Evolutionary conservation across 92 coral and sea anemone genomes (phyloP).

Genomic region (Blastomussa wellsi): DNA sequence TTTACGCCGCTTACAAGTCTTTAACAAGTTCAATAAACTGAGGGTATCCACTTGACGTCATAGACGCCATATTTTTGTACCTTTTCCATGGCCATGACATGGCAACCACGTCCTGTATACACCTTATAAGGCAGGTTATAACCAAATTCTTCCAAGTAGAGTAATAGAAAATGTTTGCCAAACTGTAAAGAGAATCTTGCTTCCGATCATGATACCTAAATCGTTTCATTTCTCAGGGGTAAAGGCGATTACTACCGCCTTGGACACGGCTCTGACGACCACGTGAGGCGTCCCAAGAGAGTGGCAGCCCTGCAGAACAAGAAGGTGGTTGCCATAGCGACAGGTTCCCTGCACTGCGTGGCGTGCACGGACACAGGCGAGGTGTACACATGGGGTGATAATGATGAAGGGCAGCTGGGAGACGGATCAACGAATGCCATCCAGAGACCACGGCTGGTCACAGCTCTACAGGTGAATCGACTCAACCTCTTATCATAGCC

Average conservation of each 20-base stretch:
- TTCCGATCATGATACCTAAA: not conserved
- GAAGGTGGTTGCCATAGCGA: constrained; percentile 89
- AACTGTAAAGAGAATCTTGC: not conserved
- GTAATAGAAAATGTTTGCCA: not conserved
- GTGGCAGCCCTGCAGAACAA: constrained; percentile 90
- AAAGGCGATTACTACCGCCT: constrained; percentile 97
- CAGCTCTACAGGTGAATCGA: constrained; percentile 89
- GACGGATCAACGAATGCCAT: constrained; percentile 97
- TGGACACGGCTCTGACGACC: constrained; percentile 98
- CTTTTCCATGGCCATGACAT: too few species aligned
- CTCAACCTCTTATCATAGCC: not conserved
- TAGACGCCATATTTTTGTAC: too few species aligned
- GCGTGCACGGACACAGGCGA: constrained; percentile 98
- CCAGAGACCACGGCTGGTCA: constrained; percentile 91
- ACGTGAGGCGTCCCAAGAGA: constrained; percentile 97
- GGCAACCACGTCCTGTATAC: too few species aligned
- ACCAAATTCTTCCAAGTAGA: not conserved
- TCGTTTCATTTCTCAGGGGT: constrained; percentile 66
- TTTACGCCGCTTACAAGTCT: not conserved
- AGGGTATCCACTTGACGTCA: too few species aligned
- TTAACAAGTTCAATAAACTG: too few species aligned
- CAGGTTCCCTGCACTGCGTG: constrained; percentile 97
- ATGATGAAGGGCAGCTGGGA: constrained; percentile 98
- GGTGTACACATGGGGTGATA: constrained; percentile 99
- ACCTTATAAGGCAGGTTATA: not conserved